Evolutionary conservation across 2,888 invertebrate species (phyloP).

Genomic region (Drosophila ochracea): DNA sequence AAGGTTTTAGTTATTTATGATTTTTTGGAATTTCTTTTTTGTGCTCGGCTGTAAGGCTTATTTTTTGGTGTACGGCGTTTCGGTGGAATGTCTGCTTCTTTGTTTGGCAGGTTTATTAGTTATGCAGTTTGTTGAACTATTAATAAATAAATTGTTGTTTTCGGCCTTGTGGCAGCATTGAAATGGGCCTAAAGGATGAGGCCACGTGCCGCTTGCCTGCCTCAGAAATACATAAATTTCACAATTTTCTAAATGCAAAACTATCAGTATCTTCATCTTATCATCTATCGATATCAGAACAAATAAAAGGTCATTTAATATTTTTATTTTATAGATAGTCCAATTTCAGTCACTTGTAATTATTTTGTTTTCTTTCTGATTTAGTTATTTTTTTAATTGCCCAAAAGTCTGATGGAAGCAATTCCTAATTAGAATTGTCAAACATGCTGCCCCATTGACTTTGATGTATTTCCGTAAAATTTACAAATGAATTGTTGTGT

Average conservation of each 20-base stretch:
- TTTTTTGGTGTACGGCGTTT: neutral
- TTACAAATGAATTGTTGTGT: slow-evolving; percentile 22
- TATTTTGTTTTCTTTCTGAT: neutral
- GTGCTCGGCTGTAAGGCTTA: slow-evolving; percentile 12
- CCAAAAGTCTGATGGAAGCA: neutral
- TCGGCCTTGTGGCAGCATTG: slow-evolving; percentile 23
- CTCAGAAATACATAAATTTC: slow-evolving; percentile 10
- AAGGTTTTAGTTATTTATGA: slow-evolving; percentile 77
- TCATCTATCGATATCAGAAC: neutral
- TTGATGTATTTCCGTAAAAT: slow-evolving; percentile 42
- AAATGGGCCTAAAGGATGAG: neutral
- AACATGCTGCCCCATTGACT: slow-evolving; percentile 20
- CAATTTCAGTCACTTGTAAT: neutral
- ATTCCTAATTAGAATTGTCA: slow-evolving; percentile 28
- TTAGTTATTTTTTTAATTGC: slow-evolving; percentile 7
- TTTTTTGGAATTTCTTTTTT: slow-evolving; percentile 51
- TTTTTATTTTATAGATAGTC: neutral
- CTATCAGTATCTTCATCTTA: too few relatives aligned
- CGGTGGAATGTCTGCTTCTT: slow-evolving; percentile 26
- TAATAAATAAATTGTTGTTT: slow-evolving; percentile 61
- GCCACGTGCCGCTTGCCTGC: slow-evolving; percentile 20
- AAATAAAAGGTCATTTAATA: neutral
- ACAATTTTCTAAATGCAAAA: neutral
- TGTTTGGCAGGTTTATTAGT: slow-evolving; percentile 72
- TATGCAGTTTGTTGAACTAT: slow-evolving; percentile 76